These are phyloP conservation scores for Achatina immaculata DNA, from an alignment of 1,140 invertebrate genomes.

Conservation along the genomic window DNA sequence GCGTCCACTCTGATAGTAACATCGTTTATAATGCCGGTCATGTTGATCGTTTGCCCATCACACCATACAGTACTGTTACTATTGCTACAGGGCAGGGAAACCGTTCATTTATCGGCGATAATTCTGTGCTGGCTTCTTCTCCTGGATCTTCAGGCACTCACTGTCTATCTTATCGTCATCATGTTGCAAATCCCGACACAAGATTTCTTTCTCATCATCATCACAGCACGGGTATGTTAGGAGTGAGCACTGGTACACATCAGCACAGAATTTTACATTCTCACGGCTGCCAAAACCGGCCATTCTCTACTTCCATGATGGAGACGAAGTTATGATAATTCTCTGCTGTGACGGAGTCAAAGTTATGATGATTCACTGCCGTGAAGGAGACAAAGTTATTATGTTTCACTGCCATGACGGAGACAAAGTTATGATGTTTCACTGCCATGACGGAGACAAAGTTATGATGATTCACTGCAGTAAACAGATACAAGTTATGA, in stretches of 20 bases:
- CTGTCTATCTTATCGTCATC: background rate
- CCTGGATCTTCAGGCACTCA: background rate
- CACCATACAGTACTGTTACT: slow-evolving; percentile 1
- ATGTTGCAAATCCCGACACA: background rate
- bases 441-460: slow-evolving; percentile 34
- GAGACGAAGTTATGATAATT: slow-evolving; percentile 38
- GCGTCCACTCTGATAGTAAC: slow-evolving; percentile 24
- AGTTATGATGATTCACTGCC: slow-evolving; percentile 30
- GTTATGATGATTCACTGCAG: slow-evolving; percentile 26
- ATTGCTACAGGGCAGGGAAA: background rate
- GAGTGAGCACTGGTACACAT: background rate
- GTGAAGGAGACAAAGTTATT: slow-evolving; percentile 36
- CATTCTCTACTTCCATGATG: slow-evolving; percentile 19
- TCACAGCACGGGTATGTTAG: slow-evolving; percentile 13
- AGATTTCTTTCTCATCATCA: background rate
- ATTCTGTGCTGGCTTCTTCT: slow-evolving; percentile 5
- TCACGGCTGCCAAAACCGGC: background rate
- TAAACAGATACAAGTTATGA: slow-evolving; percentile 32
- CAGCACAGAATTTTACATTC: background rate
- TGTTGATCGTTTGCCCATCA: background rate
- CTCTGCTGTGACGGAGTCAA: slow-evolving; percentile 24
- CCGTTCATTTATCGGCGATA: background rate
- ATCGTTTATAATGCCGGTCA: slow-evolving; percentile 1
- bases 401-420: slow-evolving; percentile 25
- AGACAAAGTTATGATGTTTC: slow-evolving; percentile 37